phyloP scores from a whole-genome alignment of 2,113 vertebrate species.

The Caranx melampygus region DNA sequence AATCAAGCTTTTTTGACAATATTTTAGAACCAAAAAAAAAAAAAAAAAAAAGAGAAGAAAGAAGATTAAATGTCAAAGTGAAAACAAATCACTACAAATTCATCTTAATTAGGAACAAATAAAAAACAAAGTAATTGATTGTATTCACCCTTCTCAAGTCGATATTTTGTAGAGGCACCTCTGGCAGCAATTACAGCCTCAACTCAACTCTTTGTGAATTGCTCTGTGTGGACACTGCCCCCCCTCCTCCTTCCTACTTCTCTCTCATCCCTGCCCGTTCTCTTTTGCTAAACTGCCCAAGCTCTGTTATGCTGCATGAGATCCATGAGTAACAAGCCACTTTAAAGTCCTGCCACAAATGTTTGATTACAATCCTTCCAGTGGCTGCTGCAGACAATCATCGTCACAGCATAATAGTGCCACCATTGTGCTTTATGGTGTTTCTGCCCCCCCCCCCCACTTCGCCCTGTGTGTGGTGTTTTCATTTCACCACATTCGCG shows the following conservation, averaged over 20 bases:
- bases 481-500: background rate
- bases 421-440: background rate
- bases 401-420: conserved; percentile 25
- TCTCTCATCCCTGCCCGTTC: background rate
- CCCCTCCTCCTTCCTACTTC: too few species aligned
- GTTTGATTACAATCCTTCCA: background rate
- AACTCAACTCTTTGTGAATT: background rate
- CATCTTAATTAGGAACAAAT: conserved; percentile 22
- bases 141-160: background rate
- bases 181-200: conserved; percentile 10
- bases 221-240: too few species aligned
- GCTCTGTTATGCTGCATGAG: background rate
- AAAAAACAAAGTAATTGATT: conserved; percentile 12
- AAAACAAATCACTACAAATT: conserved; percentile 8
- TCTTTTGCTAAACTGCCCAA: background rate
- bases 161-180: conserved; percentile 2
- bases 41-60: background rate
- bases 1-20: background rate
- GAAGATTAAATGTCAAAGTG: background rate
- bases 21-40: background rate
- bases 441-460: background rate
- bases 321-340: conserved; percentile 4
- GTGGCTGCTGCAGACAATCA: conserved; percentile 23
- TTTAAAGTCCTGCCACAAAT: conserved; percentile 12
- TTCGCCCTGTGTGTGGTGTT: background rate